phyloP scores from a whole-genome alignment of 2,797 vertebrate species.

The Sibirionetta formosa region DNA sequence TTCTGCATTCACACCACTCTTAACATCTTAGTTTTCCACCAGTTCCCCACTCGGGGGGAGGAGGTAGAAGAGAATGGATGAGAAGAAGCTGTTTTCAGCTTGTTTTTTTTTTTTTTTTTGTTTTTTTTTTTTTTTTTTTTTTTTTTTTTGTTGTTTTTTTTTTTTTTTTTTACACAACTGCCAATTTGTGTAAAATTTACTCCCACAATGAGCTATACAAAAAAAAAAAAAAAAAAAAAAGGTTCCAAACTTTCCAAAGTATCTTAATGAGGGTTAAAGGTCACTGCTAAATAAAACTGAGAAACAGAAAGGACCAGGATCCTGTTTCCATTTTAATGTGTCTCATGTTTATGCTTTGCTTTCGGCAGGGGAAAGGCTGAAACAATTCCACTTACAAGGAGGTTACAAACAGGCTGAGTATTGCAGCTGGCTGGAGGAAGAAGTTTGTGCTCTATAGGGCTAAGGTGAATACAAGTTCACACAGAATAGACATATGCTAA shows the following conservation, averaged over 20 bases:
- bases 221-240: conserved; percentile 74
- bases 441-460: conserved; percentile 44
- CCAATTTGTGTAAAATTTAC: not conserved
- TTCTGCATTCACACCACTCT: not conserved
- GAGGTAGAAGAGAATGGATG: no score
- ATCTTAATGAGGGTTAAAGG: conserved; percentile 86
- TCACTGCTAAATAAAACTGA: conserved; percentile 84
- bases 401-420: conserved; percentile 71
- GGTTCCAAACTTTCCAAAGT: conserved; percentile 78
- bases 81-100: no score
- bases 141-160: conserved; percentile 4
- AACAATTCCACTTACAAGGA: conserved; percentile 83
- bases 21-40: not conserved
- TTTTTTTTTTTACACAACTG: conserved; percentile 37
- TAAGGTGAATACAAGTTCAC: conserved; percentile 73
- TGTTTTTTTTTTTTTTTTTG: no score
- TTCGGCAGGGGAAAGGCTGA: conserved; percentile 79
- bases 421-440: conserved; percentile 79
- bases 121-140: conserved; percentile 20
- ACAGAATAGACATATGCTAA: conserved; percentile 57
- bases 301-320: conserved; percentile 83
- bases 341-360: conserved; percentile 83
- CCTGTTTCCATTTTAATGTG: conserved; percentile 87
- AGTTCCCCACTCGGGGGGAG: not conserved
- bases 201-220: conserved; percentile 75